Evolutionary conservation across 2,797 vertebrate genomes (phyloP).

Genomic region (Hyperoplus immaculatus): DNA sequence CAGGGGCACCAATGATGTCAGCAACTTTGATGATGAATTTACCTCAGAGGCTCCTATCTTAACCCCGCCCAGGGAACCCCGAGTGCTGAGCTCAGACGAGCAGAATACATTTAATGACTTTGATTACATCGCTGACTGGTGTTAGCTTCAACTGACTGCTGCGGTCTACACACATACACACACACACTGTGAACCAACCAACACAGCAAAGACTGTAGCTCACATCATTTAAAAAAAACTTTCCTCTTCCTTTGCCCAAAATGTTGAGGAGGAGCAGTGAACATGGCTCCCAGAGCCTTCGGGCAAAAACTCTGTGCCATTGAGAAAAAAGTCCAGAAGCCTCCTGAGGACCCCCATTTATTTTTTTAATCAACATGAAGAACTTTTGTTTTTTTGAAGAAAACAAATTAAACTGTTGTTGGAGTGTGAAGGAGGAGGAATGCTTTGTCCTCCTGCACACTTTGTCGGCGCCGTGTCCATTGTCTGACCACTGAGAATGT

Average conservation of each 20-base stretch:
- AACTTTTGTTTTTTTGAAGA: constrained; percentile 65
- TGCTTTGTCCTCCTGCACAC: constrained; percentile 78
- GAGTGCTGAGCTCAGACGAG: constrained; percentile 91
- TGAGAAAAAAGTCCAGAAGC: constrained; percentile 73
- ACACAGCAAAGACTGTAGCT: constrained; percentile 86
- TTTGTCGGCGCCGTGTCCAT: constrained; percentile 64
- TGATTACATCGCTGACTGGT: constrained; percentile 99
- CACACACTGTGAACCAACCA: constrained; percentile 79
- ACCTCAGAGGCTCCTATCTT: constrained; percentile 98
- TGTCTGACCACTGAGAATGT: constrained; percentile 94
- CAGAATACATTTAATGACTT: constrained; percentile 97
- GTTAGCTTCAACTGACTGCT: constrained; percentile 84
- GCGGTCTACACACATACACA: constrained; percentile 14
- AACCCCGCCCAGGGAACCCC: constrained; percentile 96
- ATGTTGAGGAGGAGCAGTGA: constrained; percentile 54
- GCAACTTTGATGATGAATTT: constrained; percentile 99
- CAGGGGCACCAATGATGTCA: constrained; percentile 94
- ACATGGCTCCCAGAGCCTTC: constrained; percentile 56
- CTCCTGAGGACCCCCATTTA: constrained; percentile 40
- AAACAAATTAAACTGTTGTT: constrained; percentile 59
- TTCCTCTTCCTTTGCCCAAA: constrained; percentile 42
- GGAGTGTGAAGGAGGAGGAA: constrained; percentile 66
- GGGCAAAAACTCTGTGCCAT: constrained; percentile 87
- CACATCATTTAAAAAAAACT: constrained; percentile 49
- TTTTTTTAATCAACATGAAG: constrained; percentile 85